Base-by-base conservation (phyloP, 2,797 vertebrate species). In the Aselliscus stoliczkanus region DNA sequence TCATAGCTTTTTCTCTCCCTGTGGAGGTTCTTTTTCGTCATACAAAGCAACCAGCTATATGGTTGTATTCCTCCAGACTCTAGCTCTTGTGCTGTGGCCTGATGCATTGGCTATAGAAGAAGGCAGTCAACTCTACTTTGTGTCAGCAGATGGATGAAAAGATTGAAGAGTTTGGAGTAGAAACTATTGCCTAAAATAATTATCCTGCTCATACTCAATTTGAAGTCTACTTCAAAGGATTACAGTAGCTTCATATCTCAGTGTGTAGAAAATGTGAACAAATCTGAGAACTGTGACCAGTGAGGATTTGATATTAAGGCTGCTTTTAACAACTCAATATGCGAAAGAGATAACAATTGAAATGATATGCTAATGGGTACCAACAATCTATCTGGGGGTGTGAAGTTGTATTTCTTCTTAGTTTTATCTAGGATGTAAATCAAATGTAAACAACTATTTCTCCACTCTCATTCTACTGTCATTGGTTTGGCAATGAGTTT, bases 121-220 rank as follows among this genome's bases (percentile, higher is more conserved):
- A 72, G 39, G 47, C 47, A 82, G 58, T 96, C 73, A 92, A 0
- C 84, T 76, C 50, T 34, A 29, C 42, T 72, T 94, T 50, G 67
- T 39, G 23, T 80, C 21, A 91, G 14, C 25, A 89, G 15, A 81
- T 34, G 86, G 60, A 83, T 88, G 31, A 94, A 94, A 94, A 95
- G 27, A 23, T 23, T 58, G 42, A 81, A 73, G 54, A 14, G 37
- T 69, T 39, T 73, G 34, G n/a, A 87, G 23, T 69, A 85, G 86
- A 95, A 88, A 84, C 9, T 67, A 65, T 44, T 93, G 50, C 72
- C 69, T 84, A 84, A 94, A 96, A 96, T 91, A 88, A 88, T 89
- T 87, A 89, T 92, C 47, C 34, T 93, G 15, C 15, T 92, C 29
- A 85, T 93, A 21, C 29, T 95, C 65, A 93, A 56, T 93, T 73